Conservation (phyloP, 1,140 invertebrate genomes). For the Drosophila pallidifrons region DNA sequence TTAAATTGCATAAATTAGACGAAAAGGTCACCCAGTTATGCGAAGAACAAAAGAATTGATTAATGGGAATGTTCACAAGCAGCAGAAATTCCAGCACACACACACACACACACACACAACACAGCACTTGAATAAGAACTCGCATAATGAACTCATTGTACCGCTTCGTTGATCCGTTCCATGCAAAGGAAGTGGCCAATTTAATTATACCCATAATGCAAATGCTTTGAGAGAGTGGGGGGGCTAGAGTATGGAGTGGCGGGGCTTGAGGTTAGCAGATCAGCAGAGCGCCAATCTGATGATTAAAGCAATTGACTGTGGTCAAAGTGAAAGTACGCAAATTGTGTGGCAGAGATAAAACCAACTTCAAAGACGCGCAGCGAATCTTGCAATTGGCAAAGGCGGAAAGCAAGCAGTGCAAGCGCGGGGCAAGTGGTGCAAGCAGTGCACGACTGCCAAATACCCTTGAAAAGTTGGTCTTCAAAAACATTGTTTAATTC, state of each 20-base stretch:
- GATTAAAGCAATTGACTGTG: constrained; percentile 61
- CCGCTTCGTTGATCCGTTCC: constrained; percentile 30
- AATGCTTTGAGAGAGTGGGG: not conserved
- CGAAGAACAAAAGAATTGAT: constrained; percentile 78
- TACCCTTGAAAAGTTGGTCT: not conserved
- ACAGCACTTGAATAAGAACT: constrained; percentile 47
- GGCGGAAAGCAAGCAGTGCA: constrained; percentile 20
- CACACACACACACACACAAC: not conserved
- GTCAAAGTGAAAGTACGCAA: constrained; percentile 69
- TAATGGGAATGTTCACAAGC: constrained; percentile 73
- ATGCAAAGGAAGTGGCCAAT: constrained; percentile 71
- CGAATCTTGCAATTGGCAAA: constrained; percentile 16
- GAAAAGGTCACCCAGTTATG: constrained; percentile 72
- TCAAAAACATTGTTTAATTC: too few species aligned
- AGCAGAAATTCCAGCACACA: constrained; percentile 16
- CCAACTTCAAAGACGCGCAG: constrained; percentile 10
- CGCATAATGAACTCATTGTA: constrained; percentile 74
- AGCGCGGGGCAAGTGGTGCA: not conserved
- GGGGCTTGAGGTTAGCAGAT: constrained; percentile 64
- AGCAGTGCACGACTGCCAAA: not conserved
- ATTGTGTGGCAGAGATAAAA: constrained; percentile 33
- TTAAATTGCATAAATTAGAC: constrained; percentile 59
- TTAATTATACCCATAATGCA: constrained; percentile 68
- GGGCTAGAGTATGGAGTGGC: not conserved
- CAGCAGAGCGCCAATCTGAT: constrained; percentile 44